Evolutionary conservation across 2,888 invertebrate species (phyloP).

Genomic region (Scelioninae gen. 2): DNA sequence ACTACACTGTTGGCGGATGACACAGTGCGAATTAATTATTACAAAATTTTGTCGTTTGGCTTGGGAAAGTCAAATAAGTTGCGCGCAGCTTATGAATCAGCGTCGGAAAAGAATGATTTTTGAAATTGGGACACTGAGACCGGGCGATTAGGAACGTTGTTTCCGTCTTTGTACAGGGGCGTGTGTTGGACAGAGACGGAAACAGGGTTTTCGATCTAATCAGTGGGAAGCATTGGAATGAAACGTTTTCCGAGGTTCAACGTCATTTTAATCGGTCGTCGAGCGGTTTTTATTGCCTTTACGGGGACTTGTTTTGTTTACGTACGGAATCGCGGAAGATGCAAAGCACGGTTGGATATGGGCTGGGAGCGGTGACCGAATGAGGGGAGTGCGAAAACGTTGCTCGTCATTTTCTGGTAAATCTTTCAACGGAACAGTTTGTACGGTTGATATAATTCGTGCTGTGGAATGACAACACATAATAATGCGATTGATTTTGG

Average conservation of each 20-base stretch:
- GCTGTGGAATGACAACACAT: conserved; percentile 36
- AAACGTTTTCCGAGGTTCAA: too few species aligned
- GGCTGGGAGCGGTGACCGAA: conserved; percentile 21
- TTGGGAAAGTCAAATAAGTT: neutral
- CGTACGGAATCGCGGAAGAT: conserved; percentile 12
- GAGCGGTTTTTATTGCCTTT: too few species aligned
- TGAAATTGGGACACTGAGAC: neutral
- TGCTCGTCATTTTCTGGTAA: conserved; percentile 23
- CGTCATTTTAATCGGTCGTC: too few species aligned
- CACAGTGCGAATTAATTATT: conserved; percentile 46
- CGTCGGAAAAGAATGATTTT: too few species aligned
- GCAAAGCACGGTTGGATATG: conserved; percentile 16
- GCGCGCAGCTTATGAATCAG: neutral
- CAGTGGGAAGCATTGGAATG: too few species aligned
- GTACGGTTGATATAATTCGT: conserved; percentile 25
- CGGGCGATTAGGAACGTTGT: too few species aligned
- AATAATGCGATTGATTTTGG: conserved; percentile 39
- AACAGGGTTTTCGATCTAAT: too few species aligned
- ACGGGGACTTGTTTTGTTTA: too few species aligned
- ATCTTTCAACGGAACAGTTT: conserved; percentile 24
- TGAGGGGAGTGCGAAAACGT: conserved; percentile 28
- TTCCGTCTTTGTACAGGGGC: too few species aligned
- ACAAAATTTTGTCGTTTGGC: conserved; percentile 33
- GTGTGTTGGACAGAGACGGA: too few species aligned
- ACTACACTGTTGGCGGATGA: conserved; percentile 43